Percentiles rank a stretch among this genome's conserved stretches.
Evolutionary conservation across 2,113 vertebrate genomes (phyloP).

Genomic region (Mustela lutreola): DNA sequence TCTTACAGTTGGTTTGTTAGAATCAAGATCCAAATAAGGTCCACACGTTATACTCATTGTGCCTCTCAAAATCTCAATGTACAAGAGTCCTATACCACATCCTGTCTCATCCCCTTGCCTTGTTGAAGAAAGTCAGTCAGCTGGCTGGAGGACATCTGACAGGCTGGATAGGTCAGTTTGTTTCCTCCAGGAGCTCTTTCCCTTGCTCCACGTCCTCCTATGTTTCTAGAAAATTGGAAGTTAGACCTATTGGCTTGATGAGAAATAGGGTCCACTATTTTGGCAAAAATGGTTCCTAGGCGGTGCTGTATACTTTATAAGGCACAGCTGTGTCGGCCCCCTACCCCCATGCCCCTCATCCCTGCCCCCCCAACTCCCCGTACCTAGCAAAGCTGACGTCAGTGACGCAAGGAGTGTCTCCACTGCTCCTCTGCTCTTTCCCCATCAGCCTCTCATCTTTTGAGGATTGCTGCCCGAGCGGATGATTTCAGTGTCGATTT

Average conservation of each 20-base stretch:
- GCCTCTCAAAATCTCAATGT: background rate
- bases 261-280: slow-evolving; percentile 18
- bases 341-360: no score
- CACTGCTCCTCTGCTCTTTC: background rate
- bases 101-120: background rate
- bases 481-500: background rate
- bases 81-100: background rate
- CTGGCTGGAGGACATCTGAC: background rate
- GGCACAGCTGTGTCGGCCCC: background rate
- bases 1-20: slow-evolving; percentile 39
- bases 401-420: background rate
- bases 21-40: slow-evolving; percentile 38
- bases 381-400: background rate
- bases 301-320: background rate
- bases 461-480: background rate
- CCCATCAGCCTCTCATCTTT: background rate
- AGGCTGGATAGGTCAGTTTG: background rate
- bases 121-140: background rate
- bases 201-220: background rate
- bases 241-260: background rate
- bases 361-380: no score
- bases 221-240: background rate
- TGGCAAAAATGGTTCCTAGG: slow-evolving; percentile 7
- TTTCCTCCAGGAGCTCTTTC: slow-evolving; percentile 7
- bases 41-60: background rate